These are phyloP conservation scores for Tachypleus tridentatus DNA, from an alignment of 1,140 invertebrate species.

Conservation along the genomic window DNA sequence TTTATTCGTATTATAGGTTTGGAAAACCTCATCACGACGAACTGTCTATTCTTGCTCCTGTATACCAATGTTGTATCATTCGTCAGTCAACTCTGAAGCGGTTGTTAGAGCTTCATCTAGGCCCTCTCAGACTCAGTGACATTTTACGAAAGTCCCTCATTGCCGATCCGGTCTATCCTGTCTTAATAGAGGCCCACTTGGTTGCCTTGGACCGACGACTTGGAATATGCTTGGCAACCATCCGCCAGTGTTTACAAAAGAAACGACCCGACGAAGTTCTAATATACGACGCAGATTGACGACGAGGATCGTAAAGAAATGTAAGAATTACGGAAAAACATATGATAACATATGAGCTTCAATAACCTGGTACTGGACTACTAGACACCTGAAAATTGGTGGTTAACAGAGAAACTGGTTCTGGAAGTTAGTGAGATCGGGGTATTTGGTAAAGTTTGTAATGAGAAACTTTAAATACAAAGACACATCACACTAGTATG, in stretches of 20 bases:
- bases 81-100: constrained; percentile 58
- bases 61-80: constrained; percentile 82
- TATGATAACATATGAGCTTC: no score
- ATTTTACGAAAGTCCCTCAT: constrained; percentile 61
- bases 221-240: constrained; percentile 40
- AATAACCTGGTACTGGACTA: no score
- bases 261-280: constrained; percentile 18
- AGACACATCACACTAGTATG: no score
- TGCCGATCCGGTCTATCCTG: constrained; percentile 64
- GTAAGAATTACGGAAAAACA: no score
- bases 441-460: no score
- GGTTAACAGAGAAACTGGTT: no score
- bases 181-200: constrained; percentile 79
- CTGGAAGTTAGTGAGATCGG: no score
- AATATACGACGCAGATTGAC: constrained; percentile 21
- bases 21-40: constrained; percentile 84
- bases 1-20: constrained; percentile 42
- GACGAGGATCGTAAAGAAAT: no score
- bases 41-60: constrained; percentile 78
- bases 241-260: constrained; percentile 28
- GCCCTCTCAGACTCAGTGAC: constrained; percentile 59
- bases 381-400: no score
- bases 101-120: constrained; percentile 70
- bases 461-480: no score
- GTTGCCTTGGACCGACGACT: constrained; percentile 73